These are phyloP conservation scores for Sphyrna mokarran DNA, from an alignment of 2,113 vertebrate genomes.

Conservation along the genomic window DNA sequence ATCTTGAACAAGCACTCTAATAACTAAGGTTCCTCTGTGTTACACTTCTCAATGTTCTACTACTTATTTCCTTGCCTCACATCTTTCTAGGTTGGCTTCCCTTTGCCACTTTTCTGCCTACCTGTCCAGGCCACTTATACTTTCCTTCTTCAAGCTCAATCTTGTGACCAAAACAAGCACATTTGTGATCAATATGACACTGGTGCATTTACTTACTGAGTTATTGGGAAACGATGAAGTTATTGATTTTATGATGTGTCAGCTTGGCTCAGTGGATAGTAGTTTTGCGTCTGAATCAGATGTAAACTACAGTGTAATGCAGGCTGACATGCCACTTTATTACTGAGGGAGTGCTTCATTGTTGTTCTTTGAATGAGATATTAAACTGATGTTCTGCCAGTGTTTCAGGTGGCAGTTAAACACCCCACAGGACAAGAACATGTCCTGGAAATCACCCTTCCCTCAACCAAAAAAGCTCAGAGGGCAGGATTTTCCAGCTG, in stretches of 20 bases:
- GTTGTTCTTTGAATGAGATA: not conserved
- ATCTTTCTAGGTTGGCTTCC: not conserved
- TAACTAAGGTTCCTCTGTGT: no score
- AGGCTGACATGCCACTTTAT: not conserved
- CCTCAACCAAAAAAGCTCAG: not conserved
- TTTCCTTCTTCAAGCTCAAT: not conserved
- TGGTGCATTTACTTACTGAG: not conserved
- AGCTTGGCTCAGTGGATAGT: not conserved
- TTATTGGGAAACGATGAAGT: not conserved
- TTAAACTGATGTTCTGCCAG: not conserved
- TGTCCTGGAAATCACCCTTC: not conserved
- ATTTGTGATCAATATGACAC: not conserved
- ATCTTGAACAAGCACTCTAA: not conserved
- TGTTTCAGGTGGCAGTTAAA: not conserved
- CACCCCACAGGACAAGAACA: not conserved
- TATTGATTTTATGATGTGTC: not conserved
- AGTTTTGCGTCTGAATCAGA: not conserved
- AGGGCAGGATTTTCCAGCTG: no score
- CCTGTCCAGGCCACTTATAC: not conserved
- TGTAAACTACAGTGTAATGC: not conserved
- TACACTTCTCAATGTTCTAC: no score
- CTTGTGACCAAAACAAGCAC: not conserved
- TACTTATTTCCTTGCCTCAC: not conserved
- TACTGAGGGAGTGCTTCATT: not conserved
- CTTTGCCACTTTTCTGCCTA: not conserved